Evolutionary conservation across 2,113 vertebrate genomes (phyloP), one percentile per base, ranked within the genome.

Genomic region (Salvator merianae): DNA sequence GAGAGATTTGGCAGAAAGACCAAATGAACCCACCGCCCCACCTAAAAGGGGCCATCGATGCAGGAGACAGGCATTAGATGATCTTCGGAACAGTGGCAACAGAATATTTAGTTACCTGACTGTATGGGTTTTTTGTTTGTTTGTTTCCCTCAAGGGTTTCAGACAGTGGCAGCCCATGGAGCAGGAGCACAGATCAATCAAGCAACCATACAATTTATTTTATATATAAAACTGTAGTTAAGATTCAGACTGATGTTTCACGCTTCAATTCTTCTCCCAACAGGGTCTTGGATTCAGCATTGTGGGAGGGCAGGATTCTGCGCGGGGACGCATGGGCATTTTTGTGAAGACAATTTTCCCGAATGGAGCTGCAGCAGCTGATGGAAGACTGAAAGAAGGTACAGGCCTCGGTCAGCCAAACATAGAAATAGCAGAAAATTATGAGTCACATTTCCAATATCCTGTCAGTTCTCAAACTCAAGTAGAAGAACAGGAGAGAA

Each of bases 311-410:
- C 98, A 98, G 84, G 98, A 99, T 95, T 99, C 98, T 85, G 97
- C 98, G 70, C 96, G 98, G 0, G 98, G 98, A 80, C 96, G 98
- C 84, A 99, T 99, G 98, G 98, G 98, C 13, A 99, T 99, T 95
- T 99, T 99, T 81, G 98, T 99, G 90, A 99, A 99, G 94, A 99
- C 98, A 1, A 99, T 99, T 94, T 99, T 99, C 85, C 96, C 97
- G 79, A 98, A 96, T 30, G 98, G 98, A 91, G 98, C 98, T 38
- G 98, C 98, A 0, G 98, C 98, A 53, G 98, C 98, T 77, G 98
- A 99, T 70, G 98, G 98, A 88, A 96, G 98, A 79, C 97, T 99
- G 59, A 98, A 99, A 93, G 98, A 99, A 95, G 98, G 98, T 99
- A 84, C 30, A n/a, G 26, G 12, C 4, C 50, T 72, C 68, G 16